Evolutionary conservation across 2,113 vertebrate species (phyloP).

Genomic region (Tachysurus fulvidraco): DNA sequence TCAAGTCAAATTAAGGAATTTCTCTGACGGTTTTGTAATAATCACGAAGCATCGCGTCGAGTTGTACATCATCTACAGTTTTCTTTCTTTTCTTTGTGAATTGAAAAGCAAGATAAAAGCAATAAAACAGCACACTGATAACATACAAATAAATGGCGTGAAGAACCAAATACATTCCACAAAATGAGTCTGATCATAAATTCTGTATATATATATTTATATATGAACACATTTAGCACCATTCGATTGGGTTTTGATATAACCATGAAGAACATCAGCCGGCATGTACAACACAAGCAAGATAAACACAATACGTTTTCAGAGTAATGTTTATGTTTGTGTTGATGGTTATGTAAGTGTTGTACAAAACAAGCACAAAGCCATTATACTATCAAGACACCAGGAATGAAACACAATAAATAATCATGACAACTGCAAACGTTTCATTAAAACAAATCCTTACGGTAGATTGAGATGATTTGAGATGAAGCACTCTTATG

Average conservation of each 20-base stretch:
- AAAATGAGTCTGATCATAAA: not conserved
- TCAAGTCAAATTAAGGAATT: not conserved
- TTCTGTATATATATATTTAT: not conserved
- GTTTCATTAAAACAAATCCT: not conserved
- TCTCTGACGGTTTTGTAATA: not conserved
- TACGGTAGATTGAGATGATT: not conserved
- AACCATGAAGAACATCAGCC: conserved; percentile 3
- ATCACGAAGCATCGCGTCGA: not conserved
- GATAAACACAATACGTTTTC: not conserved
- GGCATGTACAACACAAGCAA: conserved; percentile 20
- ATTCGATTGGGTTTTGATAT: not conserved
- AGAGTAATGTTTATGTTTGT: too few relatives aligned
- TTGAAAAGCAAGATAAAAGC: not conserved
- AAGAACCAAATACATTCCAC: not conserved
- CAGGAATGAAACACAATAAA: conserved; percentile 28
- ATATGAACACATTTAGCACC: conserved; percentile 21
- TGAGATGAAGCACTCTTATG: conserved; percentile 7
- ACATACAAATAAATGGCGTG: not conserved
- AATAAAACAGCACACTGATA: not conserved
- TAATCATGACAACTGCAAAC: not conserved
- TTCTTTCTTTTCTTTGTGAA: not conserved
- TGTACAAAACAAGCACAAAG: not conserved
- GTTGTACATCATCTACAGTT: not conserved
- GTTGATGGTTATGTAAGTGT: not conserved
- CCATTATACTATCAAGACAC: not conserved